A percentile compares a stretch with the other conserved stretches of the same genome.
Conservation (phyloP, 2,888 invertebrate species). For the Ormia ochracea region DNA sequence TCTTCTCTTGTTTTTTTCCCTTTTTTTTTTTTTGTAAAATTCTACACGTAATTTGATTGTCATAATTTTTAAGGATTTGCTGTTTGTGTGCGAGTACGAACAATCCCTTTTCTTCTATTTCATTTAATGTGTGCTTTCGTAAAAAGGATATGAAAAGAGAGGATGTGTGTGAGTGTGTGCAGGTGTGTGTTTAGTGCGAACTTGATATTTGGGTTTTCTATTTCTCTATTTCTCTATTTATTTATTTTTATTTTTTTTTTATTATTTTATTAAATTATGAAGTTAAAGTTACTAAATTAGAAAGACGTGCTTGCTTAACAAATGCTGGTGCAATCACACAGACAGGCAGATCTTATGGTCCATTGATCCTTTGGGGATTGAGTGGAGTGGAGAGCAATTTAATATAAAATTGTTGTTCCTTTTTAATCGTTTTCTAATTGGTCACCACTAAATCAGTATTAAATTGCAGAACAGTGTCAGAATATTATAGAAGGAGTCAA, state of each 20-base stretch:
- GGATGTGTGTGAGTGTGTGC: not conserved
- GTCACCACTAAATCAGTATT: conserved; percentile 7
- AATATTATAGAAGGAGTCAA: too few species aligned
- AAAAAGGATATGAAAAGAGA: not conserved
- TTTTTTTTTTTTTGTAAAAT: conserved; percentile 8
- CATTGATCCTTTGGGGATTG: conserved; percentile 33
- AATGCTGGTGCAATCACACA: conserved; percentile 7
- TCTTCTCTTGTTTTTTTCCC: not conserved
- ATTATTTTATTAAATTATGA: conserved; percentile 75
- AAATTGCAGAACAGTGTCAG: not conserved
- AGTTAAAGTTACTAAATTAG: conserved; percentile 71
- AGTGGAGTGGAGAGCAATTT: not conserved
- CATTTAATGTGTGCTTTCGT: not conserved
- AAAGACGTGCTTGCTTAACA: conserved; percentile 66
- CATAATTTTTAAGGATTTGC: conserved; percentile 62
- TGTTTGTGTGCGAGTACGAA: conserved; percentile 26
- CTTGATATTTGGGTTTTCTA: conserved; percentile 57
- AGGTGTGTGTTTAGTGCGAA: not conserved
- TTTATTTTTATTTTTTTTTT: conserved; percentile 69
- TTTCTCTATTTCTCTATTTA: conserved; percentile 69
- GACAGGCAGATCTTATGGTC: conserved; percentile 32
- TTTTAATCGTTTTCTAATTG: conserved; percentile 41
- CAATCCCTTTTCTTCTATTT: not conserved
- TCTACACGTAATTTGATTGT: conserved; percentile 61
- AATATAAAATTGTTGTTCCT: conserved; percentile 27